Evolutionary conservation across 2,888 invertebrate species (phyloP).

Genomic region (Leucoptera coffeella): DNA sequence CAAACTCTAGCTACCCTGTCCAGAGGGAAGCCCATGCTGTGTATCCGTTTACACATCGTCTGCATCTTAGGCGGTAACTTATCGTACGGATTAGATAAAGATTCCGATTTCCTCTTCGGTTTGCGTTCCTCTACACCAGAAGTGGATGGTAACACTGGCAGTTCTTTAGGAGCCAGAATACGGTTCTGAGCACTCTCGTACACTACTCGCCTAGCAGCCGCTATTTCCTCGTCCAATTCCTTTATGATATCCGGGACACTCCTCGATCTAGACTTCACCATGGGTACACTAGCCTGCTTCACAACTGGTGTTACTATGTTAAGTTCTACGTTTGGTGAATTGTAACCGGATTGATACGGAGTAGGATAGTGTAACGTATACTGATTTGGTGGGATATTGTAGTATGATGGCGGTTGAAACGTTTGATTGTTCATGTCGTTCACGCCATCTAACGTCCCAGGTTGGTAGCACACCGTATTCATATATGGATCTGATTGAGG

Average conservation of each 20-base stretch:
- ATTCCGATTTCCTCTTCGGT: constrained; percentile 19
- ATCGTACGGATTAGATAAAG: constrained; percentile 30
- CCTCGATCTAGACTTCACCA: constrained; percentile 42
- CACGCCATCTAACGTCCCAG: constrained; percentile 16
- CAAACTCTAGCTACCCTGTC: constrained; percentile 77
- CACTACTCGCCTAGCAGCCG: constrained; percentile 33
- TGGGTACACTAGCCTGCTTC: constrained; percentile 6
- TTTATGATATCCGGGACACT: constrained; percentile 73
- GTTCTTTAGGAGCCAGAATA: constrained; percentile 35
- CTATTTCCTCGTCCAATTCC: constrained; percentile 64
- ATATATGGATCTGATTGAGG: constrained; percentile 18
- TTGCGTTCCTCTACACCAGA: constrained; percentile 16
- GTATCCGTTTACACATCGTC: constrained; percentile 65
- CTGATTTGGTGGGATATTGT: no score
- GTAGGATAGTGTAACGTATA: no score
- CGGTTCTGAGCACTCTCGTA: constrained; percentile 44
- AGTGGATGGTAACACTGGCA: constrained; percentile 14
- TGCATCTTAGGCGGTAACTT: constrained; percentile 49
- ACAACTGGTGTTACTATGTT: not conserved
- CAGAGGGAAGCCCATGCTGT: constrained; percentile 84
- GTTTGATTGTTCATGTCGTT: constrained; percentile 13
- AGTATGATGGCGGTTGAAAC: constrained; percentile 20
- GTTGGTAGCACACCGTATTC: constrained; percentile 20
- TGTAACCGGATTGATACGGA: constrained; percentile 29
- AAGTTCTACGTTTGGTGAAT: not conserved